phyloP scores from a whole-genome alignment of 2,888 invertebrate genomes.

The Drosophila infuscata region DNA sequence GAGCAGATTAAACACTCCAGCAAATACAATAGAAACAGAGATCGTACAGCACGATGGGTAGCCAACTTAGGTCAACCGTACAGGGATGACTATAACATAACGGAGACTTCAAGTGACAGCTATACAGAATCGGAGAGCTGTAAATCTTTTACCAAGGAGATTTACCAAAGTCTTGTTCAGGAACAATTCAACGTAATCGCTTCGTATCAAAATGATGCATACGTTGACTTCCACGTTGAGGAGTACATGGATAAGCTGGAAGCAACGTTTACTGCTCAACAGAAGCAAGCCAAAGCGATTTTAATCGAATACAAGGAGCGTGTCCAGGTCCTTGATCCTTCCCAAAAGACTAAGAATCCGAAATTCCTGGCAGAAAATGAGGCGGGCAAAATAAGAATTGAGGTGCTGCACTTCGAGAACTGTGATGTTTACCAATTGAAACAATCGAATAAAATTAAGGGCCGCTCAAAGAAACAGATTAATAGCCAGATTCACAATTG shows the following conservation, averaged over 20 bases:
- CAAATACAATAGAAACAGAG: background rate
- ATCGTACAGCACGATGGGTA: constrained; percentile 41
- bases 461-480: background rate
- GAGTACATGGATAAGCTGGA: constrained; percentile 3
- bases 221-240: background rate
- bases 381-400: background rate
- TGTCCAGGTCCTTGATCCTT: background rate
- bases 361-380: background rate
- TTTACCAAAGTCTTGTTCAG: constrained; percentile 7
- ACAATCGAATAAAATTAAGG: background rate
- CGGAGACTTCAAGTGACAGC: constrained; percentile 18
- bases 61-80: constrained; percentile 12
- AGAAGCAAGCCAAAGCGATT: background rate
- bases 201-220: constrained; percentile 2
- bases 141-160: background rate
- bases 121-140: constrained; percentile 10
- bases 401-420: constrained; percentile 35
- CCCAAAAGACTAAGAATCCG: background rate
- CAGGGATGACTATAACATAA: constrained; percentile 6
- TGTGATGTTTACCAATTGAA: constrained; percentile 41
- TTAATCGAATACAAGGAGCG: background rate
- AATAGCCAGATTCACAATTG: background rate
- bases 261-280: background rate
- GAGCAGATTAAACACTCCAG: background rate
- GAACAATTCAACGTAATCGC: constrained; percentile 23